phyloP scores from a whole-genome alignment of 2,113 vertebrate species.

The Beaufortia kweichowensis region DNA sequence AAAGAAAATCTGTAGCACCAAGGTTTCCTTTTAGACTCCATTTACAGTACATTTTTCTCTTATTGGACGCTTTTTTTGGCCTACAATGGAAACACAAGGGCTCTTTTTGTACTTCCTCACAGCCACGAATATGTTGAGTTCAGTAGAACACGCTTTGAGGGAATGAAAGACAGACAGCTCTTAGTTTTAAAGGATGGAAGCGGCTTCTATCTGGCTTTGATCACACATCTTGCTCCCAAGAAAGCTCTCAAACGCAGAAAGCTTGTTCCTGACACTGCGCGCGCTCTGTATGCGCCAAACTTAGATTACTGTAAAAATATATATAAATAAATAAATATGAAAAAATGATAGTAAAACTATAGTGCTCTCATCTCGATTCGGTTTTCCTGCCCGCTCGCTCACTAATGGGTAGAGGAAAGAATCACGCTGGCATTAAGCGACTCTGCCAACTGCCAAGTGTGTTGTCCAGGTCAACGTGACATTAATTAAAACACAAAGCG shows the following conservation, averaged over 20 bases:
- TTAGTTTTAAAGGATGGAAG: conserved; percentile 28
- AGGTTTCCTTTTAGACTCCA: background rate
- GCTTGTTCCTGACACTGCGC: conserved; percentile 25
- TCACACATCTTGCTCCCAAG: conserved; percentile 35
- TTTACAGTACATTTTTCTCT: background rate
- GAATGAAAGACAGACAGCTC: conserved; percentile 40
- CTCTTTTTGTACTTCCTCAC: background rate
- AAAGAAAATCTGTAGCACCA: too few species aligned
- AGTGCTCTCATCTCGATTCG: background rate
- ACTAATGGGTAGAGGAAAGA: conserved; percentile 38
- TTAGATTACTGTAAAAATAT: conserved; percentile 29
- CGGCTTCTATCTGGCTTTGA: conserved; percentile 38
- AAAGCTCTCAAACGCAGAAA: conserved; percentile 34
- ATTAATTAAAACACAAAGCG: conserved; percentile 55
- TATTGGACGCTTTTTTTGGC: background rate
- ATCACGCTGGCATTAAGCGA: conserved; percentile 35
- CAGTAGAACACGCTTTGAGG: conserved; percentile 33
- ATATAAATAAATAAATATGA: background rate
- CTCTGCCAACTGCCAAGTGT: conserved; percentile 45
- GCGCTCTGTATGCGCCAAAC: background rate
- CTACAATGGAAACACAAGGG: conserved; percentile 1
- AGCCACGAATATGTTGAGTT: conserved; percentile 11
- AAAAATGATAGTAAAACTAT: too few species aligned
- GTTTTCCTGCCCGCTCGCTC: conserved; percentile 11
- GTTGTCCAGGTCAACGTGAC: conserved; percentile 53